These are phyloP conservation scores for Drosophila grimshawi DNA, from an alignment of 1,140 invertebrate species.

Conservation along the genomic window DNA sequence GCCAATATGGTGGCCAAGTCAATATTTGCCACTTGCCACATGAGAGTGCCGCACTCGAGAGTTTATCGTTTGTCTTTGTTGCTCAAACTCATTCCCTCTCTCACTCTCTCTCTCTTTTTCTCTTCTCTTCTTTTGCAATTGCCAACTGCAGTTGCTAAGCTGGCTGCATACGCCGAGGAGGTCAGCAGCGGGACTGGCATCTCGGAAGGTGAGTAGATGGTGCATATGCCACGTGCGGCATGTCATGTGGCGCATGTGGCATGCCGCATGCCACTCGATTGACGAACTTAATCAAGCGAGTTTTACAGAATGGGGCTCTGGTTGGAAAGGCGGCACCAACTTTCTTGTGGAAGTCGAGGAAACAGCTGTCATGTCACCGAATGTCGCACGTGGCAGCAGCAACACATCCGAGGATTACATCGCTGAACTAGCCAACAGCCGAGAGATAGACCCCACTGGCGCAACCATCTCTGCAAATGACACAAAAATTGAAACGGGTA, in stretches of 20 bases:
- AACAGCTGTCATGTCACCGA: constrained; percentile 63
- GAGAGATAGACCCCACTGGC: constrained; percentile 55
- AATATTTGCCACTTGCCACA: constrained; percentile 48
- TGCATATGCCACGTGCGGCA: constrained; percentile 11
- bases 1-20: constrained; percentile 23
- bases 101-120: not conserved
- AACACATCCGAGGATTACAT: constrained; percentile 67
- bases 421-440: constrained; percentile 65
- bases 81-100: not conserved
- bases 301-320: constrained; percentile 79
- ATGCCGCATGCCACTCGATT: constrained; percentile 19
- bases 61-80: constrained; percentile 29
- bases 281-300: constrained; percentile 18
- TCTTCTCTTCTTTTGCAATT: constrained; percentile 13
- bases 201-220: constrained; percentile 71
- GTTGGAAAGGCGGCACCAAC: constrained; percentile 73
- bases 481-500: constrained; percentile 58
- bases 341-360: constrained; percentile 83
- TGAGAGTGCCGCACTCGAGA: constrained; percentile 28
- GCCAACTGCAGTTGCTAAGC: constrained; percentile 58
- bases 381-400: constrained; percentile 29
- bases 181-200: constrained; percentile 65
- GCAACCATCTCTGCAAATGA: constrained; percentile 53
- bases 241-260: constrained; percentile 5
- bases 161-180: constrained; percentile 64